Evolutionary conservation across 2,113 vertebrate genomes (phyloP), one percentile per base, ranked within the genome.

Genomic region (Terrapene triunguis): DNA sequence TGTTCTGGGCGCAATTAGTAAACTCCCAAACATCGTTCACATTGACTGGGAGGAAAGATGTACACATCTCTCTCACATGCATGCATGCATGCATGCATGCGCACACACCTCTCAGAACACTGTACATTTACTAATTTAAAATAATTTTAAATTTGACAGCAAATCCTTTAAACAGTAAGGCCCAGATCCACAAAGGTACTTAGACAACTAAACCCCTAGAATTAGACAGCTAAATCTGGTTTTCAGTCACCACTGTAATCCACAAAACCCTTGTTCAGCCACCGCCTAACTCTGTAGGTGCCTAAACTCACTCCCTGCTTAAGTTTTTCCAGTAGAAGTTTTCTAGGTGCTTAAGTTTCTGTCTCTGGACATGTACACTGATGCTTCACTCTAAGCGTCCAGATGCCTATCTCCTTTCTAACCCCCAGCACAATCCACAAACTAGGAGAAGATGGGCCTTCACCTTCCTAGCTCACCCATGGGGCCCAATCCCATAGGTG

Each of bases 31-130:
- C 42, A 44, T 42, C 10, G 12, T 2, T 69, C 35, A 69, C 65
- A 69, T n/a, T 32, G 6, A n/a, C n/a, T 72, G n/a, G n/a, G 65
- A 72, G 17, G 65, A 38, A 35, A 38, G 4, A 72, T 10, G 17
- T n/a, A 72, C 35, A 38, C 29, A 13, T 59, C 25, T 65, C 32
- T 65, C 59, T 65, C 27, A 22, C 53, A 6, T 19, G 51, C 16
- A 17, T 2, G 17, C 53, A 6, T 19, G 51, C 16, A 17, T 2
- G 17, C 51, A 54, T 21, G 53, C 1, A 3, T 5, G 16, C 6
- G 14, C 32, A 35, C 59, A 65, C 32, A 35, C 62, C 35, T 38
- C 35, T 69, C 65, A 69, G 65, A 69, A 69, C 16, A 38, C 65
- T n/a, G 32, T 38, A 72, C 65, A 38, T 72, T 72, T 72, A 38